Evolutionary conservation across 2,888 invertebrate species (phyloP), one percentile per base, ranked within the genome.

Genomic region (Eustalomyia histrio): DNA sequence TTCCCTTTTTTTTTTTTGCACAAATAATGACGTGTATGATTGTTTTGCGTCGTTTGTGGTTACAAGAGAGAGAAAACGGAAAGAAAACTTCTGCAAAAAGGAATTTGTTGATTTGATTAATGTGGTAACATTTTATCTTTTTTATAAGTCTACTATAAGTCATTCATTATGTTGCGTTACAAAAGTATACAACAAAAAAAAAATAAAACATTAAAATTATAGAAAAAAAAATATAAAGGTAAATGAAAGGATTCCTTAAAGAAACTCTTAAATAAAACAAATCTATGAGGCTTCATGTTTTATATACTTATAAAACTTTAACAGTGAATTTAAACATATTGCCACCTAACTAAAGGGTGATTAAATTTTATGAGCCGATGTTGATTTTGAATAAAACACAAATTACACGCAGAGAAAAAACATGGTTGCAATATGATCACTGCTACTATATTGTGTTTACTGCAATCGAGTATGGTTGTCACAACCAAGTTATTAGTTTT

Each of bases 71-170:
- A 21, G 21, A n/a, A n/a, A n/a, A n/a, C 4, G 7, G 35, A 35
- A n/a, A 18, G 21, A 50, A 33, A 53, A 5, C 24, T 0, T 63
- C 10, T 53, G 16, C 17, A 52, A 29, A 43, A 43, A 50, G 47
- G 55, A 39, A 55, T 74, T 76, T 53, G 63, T 80, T 76, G 80
- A 76, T 76, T 80, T 80, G 80, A 80, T 76, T 76, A 80, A 80
- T 76, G 74, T 61, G 65, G 73, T 60, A 80, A 74, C 55, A 64
- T 80, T 80, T 80, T 74, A 76, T 80, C 73, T 65, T 65, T n/a
- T 80, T 58, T 65, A 29, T 29, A 76, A 69, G 60, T 69, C 68
- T 68, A 16, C 55, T 69, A 43, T 61, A 76, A 80, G 47, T 60
- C 64, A 69, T 74, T 80, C 69, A 80, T 80, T 74, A 80, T 58